Base-by-base conservation (phyloP, 2,113 vertebrate species). In the Chamaea fasciata region DNA sequence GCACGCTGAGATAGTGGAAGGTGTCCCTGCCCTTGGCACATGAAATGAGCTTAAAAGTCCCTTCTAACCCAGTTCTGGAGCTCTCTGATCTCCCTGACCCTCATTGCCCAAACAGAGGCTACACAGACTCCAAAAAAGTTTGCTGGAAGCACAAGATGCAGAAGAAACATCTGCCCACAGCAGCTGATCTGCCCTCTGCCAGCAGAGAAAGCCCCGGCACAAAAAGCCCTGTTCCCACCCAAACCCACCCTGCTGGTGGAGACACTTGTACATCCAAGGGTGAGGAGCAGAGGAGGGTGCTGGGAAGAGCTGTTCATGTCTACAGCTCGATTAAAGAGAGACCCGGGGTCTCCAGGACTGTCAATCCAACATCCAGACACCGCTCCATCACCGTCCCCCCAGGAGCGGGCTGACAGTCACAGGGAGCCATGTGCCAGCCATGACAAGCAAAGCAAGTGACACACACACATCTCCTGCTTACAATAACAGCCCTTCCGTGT, bases 401-500 rank as follows among this genome's bases (percentile, higher is more conserved):
- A 89, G 93, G 91, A 81, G 44, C 9, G 0, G 86, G 74, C 86
- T 91, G 94, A 78, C 89, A 93, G 73, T 71, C 87, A 67, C 57
- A 12, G 55, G 57, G 78, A 94, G 83, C 41, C 68, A 42, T 27
- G 85, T 80, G 67, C 83, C 87, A 90, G 57, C 75, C 75, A 33
- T 16, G 82, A 86, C 79, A 77, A 74, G 68, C 74, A 35, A 23
- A 71, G 80, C 64, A 42, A 89, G 74, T 13, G 92, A 87, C 86
- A 92, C 30, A 2, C 30, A 2, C 57, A 7, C 75, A 15, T 79
- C 78, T 93, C 88, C 82, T 52, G 77, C 88, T 87, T 91, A 93
- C 90, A 90, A 56, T 57, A 91, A 92, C 92, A 95, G 96, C 92
- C 95, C 94, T 93, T 90, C 97, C 90, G 70, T 96, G 90, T 92